phyloP scores from a whole-genome alignment of 2,888 invertebrate species.

The Noctua pronuba region DNA sequence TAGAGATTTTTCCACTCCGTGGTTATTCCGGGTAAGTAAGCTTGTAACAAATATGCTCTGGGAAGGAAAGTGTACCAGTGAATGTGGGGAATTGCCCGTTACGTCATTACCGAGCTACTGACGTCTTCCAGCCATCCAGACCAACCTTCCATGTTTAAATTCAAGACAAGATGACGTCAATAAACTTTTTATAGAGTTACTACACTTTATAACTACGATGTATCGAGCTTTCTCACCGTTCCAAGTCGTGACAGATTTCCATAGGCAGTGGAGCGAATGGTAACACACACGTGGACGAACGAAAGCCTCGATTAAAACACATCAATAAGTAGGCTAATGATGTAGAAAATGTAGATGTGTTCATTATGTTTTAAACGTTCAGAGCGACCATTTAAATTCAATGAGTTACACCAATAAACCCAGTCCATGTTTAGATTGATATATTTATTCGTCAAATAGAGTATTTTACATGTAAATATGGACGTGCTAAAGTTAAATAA shows the following conservation, averaged over 20 bases:
- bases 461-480: constrained; percentile 48
- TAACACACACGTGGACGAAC: constrained; percentile 37
- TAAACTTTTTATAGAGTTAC: constrained; percentile 46
- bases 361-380: constrained; percentile 55
- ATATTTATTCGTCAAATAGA: constrained; percentile 21
- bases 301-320: constrained; percentile 44
- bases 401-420: constrained; percentile 42
- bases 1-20: constrained; percentile 32
- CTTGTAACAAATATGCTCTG: constrained; percentile 53
- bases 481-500: constrained; percentile 45
- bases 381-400: constrained; percentile 58
- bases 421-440: constrained; percentile 39
- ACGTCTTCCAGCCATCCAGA: constrained; percentile 41
- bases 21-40: constrained; percentile 45
- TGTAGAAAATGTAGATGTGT: constrained; percentile 59
- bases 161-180: constrained; percentile 57
- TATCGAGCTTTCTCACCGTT: constrained; percentile 61
- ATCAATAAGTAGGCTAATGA: constrained; percentile 64
- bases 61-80: constrained; percentile 22
- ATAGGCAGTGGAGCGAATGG: constrained; percentile 52
- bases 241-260: constrained; percentile 65
- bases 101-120: constrained; percentile 49
- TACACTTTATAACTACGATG: constrained; percentile 42
- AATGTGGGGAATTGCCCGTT: constrained; percentile 36
- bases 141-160: constrained; percentile 43